Percentiles rank a stretch among this genome's conserved stretches.
These are phyloP conservation scores for Microplitis manilae DNA, from an alignment of 2,888 invertebrate species.

Conservation along the genomic window DNA sequence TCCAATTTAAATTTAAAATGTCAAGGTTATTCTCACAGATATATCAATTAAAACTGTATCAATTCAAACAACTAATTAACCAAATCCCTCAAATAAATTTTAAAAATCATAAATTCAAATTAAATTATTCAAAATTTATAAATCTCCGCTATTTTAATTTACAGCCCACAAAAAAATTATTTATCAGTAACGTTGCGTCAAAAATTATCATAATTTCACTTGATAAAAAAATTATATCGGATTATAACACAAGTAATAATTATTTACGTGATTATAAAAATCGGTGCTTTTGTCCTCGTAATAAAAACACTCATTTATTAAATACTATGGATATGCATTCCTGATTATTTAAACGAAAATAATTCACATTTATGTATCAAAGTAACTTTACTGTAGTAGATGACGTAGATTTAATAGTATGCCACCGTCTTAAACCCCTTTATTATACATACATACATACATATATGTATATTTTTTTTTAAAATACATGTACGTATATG, in stretches of 20 bases:
- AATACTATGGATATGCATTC: background rate
- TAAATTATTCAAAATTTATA: too few relatives aligned
- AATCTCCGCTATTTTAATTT: background rate
- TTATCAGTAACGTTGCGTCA: background rate
- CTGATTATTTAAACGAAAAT: background rate
- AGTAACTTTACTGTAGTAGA: background rate
- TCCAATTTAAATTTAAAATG: background rate
- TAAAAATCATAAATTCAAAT: too few relatives aligned
- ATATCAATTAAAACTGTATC: background rate
- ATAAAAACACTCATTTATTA: background rate
- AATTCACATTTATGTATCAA: background rate
- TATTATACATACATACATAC: background rate
- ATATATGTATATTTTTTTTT: background rate
- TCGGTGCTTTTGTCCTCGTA: background rate
- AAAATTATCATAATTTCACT: background rate
- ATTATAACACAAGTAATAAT: background rate
- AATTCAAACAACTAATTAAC: background rate
- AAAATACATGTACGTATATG: too few relatives aligned
- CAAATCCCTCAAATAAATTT: background rate
- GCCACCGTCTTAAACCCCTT: background rate
- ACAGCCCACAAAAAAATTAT: background rate
- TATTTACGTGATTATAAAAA: background rate
- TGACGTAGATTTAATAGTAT: background rate
- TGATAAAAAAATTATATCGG: background rate
- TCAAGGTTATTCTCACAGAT: background rate